A percentile compares a stretch with the other conserved stretches of the same genome.
Conservation (phyloP, 2,888 invertebrate genomes). For the Pristionchus entomophagus region DNA sequence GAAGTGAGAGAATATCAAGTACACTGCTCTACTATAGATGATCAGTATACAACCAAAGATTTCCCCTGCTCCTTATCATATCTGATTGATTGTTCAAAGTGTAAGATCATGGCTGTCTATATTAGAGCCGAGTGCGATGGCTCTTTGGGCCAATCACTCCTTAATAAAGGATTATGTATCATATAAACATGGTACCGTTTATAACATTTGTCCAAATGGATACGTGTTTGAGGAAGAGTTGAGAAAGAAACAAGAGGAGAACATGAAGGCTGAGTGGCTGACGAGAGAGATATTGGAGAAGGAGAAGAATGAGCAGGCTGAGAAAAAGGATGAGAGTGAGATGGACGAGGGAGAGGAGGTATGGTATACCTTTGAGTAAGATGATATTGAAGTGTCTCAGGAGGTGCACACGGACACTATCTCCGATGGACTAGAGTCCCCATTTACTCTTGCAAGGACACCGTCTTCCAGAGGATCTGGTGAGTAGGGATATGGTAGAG, state of each 20-base stretch:
- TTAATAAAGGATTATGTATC: too few species aligned
- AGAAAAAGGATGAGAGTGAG: not conserved
- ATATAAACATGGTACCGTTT: too few species aligned
- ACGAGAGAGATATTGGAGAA: conserved; percentile 10
- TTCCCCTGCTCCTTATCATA: too few species aligned
- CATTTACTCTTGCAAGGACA: not conserved
- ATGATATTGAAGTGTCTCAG: not conserved
- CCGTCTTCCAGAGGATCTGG: not conserved
- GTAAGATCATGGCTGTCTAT: too few species aligned
- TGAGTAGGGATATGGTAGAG: not conserved
- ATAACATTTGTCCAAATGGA: not conserved
- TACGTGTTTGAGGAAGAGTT: not conserved
- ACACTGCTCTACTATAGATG: too few species aligned
- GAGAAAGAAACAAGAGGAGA: not conserved
- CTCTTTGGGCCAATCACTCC: too few species aligned
- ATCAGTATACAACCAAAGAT: too few species aligned
- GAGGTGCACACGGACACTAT: not conserved
- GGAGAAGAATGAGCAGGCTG: not conserved
- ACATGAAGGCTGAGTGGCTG: not conserved
- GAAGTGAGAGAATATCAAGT: not conserved
- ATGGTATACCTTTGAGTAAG: not conserved
- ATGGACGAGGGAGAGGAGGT: not conserved
- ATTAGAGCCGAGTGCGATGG: too few species aligned
- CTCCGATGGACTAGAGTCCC: not conserved
- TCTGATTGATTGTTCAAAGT: too few species aligned